Evolutionary conservation across 2,797 vertebrate genomes (phyloP).

Genomic region (Sebastes hubbsi): DNA sequence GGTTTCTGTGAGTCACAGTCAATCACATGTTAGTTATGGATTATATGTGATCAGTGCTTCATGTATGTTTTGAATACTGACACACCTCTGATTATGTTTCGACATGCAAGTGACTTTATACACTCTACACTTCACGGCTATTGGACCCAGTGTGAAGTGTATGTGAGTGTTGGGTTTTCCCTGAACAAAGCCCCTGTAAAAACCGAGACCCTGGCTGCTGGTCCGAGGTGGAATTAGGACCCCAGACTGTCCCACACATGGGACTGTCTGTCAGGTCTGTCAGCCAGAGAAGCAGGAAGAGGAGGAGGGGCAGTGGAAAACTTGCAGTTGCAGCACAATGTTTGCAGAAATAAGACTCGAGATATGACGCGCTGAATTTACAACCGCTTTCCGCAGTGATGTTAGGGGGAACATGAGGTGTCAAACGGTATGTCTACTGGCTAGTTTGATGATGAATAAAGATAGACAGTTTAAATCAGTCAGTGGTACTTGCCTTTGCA

Average conservation of each 20-base stretch:
- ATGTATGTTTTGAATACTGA: slow-evolving; percentile 1
- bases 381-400: slow-evolving; percentile 15
- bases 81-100: slow-evolving; percentile 11
- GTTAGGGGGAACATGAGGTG: slow-evolving; percentile 13
- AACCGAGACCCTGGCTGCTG: slow-evolving; percentile 37
- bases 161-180: slow-evolving; percentile 60
- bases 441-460: background rate
- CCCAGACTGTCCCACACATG: slow-evolving; percentile 66
- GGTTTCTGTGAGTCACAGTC: background rate
- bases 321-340: slow-evolving; percentile 55
- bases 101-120: slow-evolving; percentile 13
- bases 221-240: slow-evolving; percentile 29
- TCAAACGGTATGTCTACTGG: background rate
- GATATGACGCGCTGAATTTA: slow-evolving; percentile 50
- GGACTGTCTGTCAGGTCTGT: slow-evolving; percentile 69
- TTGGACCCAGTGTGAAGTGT: slow-evolving; percentile 47
- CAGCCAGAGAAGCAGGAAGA: slow-evolving; percentile 10
- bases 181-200: slow-evolving; percentile 64
- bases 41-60: background rate
- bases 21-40: background rate
- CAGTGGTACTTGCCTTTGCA: background rate
- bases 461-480: background rate
- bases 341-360: slow-evolving; percentile 45
- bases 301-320: slow-evolving; percentile 29
- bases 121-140: background rate